Evolutionary conservation across 2,888 invertebrate species (phyloP).

Genomic region (Platycheirus albimanus): DNA sequence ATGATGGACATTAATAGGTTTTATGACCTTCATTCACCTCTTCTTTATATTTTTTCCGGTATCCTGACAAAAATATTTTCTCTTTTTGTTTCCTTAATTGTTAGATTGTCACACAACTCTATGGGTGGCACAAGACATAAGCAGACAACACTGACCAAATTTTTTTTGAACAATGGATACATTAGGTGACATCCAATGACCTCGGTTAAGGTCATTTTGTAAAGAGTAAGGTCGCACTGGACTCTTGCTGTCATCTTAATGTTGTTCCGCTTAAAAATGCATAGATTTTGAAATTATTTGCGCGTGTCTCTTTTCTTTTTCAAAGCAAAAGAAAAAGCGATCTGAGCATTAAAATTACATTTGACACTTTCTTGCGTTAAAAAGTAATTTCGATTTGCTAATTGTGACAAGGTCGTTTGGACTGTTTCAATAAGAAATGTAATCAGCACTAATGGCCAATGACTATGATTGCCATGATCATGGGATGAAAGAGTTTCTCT

Average conservation of each 20-base stretch:
- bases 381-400: conserved; percentile 19
- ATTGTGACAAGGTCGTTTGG: conserved; percentile 53
- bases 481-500: conserved; percentile 32
- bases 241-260: conserved; percentile 65
- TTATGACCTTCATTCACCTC: conserved; percentile 34
- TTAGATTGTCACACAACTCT: no score
- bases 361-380: conserved; percentile 44
- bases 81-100: conserved; percentile 24
- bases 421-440: background rate
- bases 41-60: conserved; percentile 34
- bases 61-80: conserved; percentile 44
- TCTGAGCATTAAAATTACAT: conserved; percentile 11
- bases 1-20: conserved; percentile 41
- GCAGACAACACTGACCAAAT: conserved; percentile 39
- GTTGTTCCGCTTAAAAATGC: conserved; percentile 53
- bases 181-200: conserved; percentile 37
- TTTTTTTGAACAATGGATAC: conserved; percentile 6
- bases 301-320: conserved; percentile 48
- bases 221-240: conserved; percentile 33
- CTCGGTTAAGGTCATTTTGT: conserved; percentile 52
- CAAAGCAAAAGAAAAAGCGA: background rate
- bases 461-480: conserved; percentile 52
- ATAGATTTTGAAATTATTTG: background rate
- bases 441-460: conserved; percentile 35
- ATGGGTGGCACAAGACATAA: conserved; percentile 50